Base-by-base conservation (phyloP, 2,888 invertebrate species). In the Neoscelio sp. region DNA sequence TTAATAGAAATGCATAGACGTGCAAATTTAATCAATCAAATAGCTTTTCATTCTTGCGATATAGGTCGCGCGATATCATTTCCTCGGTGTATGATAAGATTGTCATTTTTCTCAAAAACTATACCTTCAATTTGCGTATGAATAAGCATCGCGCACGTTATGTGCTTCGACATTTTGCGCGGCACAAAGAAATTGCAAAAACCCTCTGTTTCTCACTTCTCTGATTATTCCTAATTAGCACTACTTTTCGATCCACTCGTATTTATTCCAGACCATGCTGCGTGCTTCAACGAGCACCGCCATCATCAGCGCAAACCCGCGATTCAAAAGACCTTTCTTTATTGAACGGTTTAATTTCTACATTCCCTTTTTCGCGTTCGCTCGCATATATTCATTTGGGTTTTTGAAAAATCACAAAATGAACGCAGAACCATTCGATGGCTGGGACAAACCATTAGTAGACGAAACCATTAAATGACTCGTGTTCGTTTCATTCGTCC, bases 181-280 rank as follows among this genome's bases (percentile, higher is more conserved):
- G 6, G 7, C 26, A 26, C 30, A 46, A 54, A 54, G 42, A 35
- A 67, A 46, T 18, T n/a, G 23, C 67, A 42, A 42, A 52, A 52
- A 52, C 28, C 38, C 62, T 62, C 75, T 56, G 44, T 42, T 78
- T 80, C 81, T 60, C 80, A 78, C 82, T 82, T 70, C 77, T 82
- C 33, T 81, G 81, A 84, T 85, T 85, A 83, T 87, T 85, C 85
- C 84, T 87, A 87, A 87, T 88, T 87, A 86, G 84, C 85, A 84
- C 81, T 82, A 85, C 79, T 84, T 85, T 85, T 85, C 85, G 80
- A 83, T 84, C 81, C 83, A 50, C 64, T 81, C 78, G 67, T 81
- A 82, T 84, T 85, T 84, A 84, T 83, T 84, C 77, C 82, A 74
- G 23, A 48, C 56, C 50, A 54, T 52, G 28, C 44, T 17, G 50